These are phyloP conservation scores for Passer montanus DNA, from an alignment of 2,113 vertebrate species.

Conservation along the genomic window DNA sequence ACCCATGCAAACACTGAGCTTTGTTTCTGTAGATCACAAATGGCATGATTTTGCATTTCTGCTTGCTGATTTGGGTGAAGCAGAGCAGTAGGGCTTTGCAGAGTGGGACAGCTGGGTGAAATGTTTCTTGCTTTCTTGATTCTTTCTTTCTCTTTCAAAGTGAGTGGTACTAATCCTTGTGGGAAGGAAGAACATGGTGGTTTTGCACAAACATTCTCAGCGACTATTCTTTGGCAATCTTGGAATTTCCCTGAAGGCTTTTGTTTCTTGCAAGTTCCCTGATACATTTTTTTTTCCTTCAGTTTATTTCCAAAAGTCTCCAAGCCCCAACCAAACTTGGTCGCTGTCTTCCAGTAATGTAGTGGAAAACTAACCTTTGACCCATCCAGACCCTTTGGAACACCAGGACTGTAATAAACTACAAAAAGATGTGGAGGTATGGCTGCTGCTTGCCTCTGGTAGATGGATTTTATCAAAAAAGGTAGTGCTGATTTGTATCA, in stretches of 20 bases:
- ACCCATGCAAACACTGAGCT: constrained; percentile 18
- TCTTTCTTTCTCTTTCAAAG: constrained; percentile 68
- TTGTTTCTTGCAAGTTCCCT: neutral
- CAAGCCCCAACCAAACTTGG: neutral
- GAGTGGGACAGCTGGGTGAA: neutral
- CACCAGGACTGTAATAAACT: neutral
- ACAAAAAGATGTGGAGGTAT: neutral
- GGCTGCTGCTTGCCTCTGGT: constrained; percentile 37
- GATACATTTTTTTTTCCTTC: neutral
- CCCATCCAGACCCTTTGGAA: neutral
- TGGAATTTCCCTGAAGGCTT: constrained; percentile 50
- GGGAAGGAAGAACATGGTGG: constrained; percentile 16
- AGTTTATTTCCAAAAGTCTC: neutral
- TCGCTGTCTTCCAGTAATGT: neutral
- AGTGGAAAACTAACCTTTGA: constrained; percentile 7
- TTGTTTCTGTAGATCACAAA: constrained; percentile 22
- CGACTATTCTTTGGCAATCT: constrained; percentile 19
- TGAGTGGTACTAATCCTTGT: constrained; percentile 26
- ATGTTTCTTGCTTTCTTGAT: neutral
- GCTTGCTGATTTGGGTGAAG: neutral
- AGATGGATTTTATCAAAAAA: constrained; percentile 60
- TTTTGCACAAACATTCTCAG: constrained; percentile 26
- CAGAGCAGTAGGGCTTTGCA: constrained; percentile 11
- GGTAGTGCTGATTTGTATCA: constrained; percentile 63
- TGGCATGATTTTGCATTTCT: constrained; percentile 60